Conservation (phyloP, 2,888 invertebrate genomes). For the Aphidoletes aphidimyza region DNA sequence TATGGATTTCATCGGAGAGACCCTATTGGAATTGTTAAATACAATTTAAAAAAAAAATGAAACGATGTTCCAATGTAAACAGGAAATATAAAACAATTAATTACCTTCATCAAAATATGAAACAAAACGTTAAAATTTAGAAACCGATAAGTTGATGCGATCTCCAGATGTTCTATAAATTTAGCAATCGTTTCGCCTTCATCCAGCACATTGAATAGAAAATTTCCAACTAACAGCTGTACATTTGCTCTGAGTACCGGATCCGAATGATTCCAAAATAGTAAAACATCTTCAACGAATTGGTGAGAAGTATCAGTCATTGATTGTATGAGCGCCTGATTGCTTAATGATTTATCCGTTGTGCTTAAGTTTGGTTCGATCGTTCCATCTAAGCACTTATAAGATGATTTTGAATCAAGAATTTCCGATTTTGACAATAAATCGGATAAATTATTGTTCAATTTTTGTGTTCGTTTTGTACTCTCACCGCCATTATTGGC, state of each 20-base stretch:
- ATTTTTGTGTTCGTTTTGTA: conserved; percentile 56
- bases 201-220: conserved; percentile 58
- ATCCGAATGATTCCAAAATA: conserved; percentile 65
- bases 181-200: conserved; percentile 40
- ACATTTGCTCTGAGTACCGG: conserved; percentile 66
- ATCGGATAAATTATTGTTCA: conserved; percentile 58
- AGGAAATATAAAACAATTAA: neutral
- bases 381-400: neutral
- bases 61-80: neutral
- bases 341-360: conserved; percentile 41
- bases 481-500: neutral
- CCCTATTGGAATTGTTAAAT: conserved; percentile 60
- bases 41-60: neutral
- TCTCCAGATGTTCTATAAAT: neutral
- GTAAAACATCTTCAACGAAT: conserved; percentile 62
- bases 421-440: conserved; percentile 64
- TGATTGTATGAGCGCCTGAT: conserved; percentile 6
- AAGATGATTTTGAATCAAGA: conserved; percentile 59
- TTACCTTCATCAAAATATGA: conserved; percentile 56
- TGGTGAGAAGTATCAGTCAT: conserved; percentile 55
- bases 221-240: conserved; percentile 65
- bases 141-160: conserved; percentile 5
- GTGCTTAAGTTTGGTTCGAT: neutral
- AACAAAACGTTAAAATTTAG: conserved; percentile 56
- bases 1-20: conserved; percentile 66